Conservation (phyloP, 2,797 vertebrate species). For the Acrossocheilus wenchowensis region DNA sequence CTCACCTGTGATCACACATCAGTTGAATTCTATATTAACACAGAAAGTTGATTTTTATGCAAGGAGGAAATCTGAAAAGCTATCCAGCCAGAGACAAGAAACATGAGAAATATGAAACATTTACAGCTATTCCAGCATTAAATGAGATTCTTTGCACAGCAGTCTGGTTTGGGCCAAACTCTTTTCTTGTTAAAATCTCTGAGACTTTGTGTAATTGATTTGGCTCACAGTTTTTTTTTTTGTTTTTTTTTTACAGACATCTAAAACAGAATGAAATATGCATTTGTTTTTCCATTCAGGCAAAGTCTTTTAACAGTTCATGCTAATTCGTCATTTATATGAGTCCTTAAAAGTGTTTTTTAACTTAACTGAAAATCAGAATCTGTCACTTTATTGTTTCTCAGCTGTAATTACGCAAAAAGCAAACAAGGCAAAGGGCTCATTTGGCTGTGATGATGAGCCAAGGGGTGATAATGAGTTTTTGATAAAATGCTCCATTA, state of each 20-base stretch:
- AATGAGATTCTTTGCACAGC: constrained; percentile 26
- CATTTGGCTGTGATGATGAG: constrained; percentile 25
- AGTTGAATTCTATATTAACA: background rate
- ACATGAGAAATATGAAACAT: background rate
- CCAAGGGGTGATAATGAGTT: constrained; percentile 8
- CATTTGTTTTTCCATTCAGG: background rate
- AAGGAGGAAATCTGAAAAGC: constrained; percentile 26
- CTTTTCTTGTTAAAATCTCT: constrained; percentile 23
- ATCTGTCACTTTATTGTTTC: constrained; percentile 24
- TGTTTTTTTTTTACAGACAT: background rate
- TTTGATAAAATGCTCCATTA: constrained; percentile 38
- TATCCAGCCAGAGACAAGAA: constrained; percentile 8
- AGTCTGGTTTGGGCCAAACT: background rate
- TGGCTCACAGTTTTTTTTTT: background rate
- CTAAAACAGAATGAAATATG: background rate
- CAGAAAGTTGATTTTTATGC: background rate
- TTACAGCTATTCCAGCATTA: constrained; percentile 14
- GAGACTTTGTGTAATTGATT: constrained; percentile 15
- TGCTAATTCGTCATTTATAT: background rate
- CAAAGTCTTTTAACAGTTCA: background rate
- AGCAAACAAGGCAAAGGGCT: constrained; percentile 38
- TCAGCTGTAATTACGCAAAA: constrained; percentile 38
- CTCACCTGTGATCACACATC: background rate
- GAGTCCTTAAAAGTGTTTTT: background rate
- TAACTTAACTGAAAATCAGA: background rate